These are phyloP conservation scores for Nestor notabilis DNA, from an alignment of 2,113 vertebrate genomes.

Conservation along the genomic window DNA sequence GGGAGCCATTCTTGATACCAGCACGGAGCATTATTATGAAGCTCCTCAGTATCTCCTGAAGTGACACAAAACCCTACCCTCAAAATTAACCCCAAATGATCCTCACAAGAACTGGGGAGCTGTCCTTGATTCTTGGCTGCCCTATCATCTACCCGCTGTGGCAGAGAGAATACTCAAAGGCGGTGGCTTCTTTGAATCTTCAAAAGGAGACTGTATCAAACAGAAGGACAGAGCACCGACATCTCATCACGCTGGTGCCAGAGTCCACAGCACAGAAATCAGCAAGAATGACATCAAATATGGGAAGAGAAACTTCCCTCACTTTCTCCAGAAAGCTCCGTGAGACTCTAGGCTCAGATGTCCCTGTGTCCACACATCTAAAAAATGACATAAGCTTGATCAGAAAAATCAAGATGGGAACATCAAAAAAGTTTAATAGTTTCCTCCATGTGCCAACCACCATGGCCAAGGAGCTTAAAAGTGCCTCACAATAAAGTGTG, in stretches of 20 bases:
- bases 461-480: background rate
- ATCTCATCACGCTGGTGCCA: background rate
- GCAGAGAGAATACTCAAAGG: background rate
- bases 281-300: background rate
- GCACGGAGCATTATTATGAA: background rate
- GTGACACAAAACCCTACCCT: slow-evolving; percentile 7
- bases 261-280: background rate
- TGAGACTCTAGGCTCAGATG: background rate
- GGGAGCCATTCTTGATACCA: slow-evolving; percentile 14
- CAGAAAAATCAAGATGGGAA: background rate
- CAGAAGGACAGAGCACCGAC: background rate
- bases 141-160: background rate
- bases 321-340: background rate
- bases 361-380: background rate
- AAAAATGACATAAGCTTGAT: background rate
- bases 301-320: background rate
- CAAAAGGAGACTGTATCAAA: slow-evolving; percentile 22
- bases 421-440: background rate
- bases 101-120: background rate
- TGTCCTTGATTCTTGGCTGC: slow-evolving; percentile 4
- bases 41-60: background rate
- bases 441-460: background rate
- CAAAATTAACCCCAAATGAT: slow-evolving; percentile 31
- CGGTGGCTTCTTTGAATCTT: background rate
- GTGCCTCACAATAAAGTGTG: background rate